Conservation (phyloP, 2,113 vertebrate species). For the Psilopsiagon aymara region DNA sequence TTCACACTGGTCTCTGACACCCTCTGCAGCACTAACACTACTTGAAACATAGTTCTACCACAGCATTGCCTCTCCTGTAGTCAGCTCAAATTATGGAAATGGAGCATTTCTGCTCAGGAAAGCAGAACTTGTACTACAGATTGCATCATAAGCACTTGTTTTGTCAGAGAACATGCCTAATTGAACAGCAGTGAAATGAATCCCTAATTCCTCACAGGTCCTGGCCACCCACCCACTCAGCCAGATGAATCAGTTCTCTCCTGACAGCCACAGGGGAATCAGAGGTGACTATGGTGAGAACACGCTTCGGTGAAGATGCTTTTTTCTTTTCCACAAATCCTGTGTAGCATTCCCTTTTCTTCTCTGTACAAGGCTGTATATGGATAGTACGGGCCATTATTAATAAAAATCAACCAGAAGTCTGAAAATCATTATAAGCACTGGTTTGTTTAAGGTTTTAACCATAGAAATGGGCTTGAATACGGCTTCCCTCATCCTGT, state of each 20-base stretch:
- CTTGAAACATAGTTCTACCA: fast-evolving
- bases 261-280: neutral
- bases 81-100: neutral
- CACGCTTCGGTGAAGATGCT: neutral
- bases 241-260: neutral
- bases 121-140: slow-evolving; percentile 38
- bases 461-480: neutral
- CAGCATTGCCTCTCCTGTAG: neutral
- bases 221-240: neutral
- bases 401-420: neutral
- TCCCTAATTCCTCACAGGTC: neutral
- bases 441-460: neutral
- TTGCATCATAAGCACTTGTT: neutral
- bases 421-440: neutral
- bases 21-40: neutral
- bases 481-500: neutral
- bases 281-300: neutral
- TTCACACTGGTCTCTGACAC: neutral
- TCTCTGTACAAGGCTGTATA: neutral
- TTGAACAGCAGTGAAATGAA: neutral
- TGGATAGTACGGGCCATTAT: neutral
- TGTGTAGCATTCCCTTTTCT: neutral
- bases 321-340: neutral
- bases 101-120: slow-evolving; percentile 11
- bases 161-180: neutral